These are phyloP conservation scores for Hydrophis major DNA, from an alignment of 2,797 vertebrate genomes.

Conservation along the genomic window DNA sequence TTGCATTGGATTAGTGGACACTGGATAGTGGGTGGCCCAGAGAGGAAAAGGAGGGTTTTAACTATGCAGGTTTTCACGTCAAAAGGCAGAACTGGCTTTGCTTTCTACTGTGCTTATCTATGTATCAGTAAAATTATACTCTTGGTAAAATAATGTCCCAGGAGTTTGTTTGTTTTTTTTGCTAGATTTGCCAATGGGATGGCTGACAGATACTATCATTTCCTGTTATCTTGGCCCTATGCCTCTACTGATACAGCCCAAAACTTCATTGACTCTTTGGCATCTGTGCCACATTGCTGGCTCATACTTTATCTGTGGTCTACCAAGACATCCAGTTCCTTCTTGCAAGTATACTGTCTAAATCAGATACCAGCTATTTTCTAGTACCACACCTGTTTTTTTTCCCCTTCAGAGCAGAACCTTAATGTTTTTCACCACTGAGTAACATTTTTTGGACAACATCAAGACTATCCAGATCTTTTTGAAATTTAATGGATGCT, in stretches of 20 bases:
- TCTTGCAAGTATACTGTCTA: neutral
- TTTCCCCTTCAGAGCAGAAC: neutral
- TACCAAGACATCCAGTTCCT: neutral
- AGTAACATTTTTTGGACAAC: neutral
- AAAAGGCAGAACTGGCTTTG: too few relatives aligned
- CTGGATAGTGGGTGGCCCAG: too few relatives aligned
- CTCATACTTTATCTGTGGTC: neutral
- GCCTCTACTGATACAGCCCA: neutral
- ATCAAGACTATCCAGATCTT: neutral
- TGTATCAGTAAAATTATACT: too few relatives aligned
- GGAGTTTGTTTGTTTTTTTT: too few relatives aligned
- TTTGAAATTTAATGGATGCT: neutral
- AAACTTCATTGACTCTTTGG: neutral
- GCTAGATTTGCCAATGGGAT: too few relatives aligned
- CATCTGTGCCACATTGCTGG: neutral
- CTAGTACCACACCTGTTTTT: neutral
- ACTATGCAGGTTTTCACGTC: too few relatives aligned
- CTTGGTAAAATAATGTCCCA: too few relatives aligned
- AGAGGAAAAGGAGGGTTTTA: too few relatives aligned
- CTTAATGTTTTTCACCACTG: neutral
- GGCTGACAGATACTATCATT: neutral
- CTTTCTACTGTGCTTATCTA: too few relatives aligned
- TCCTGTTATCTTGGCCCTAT: neutral
- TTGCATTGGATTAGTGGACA: too few relatives aligned
- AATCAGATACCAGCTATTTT: neutral